These are phyloP conservation scores for Platygyra sinensis DNA, from an alignment of 64 coral and sea anemone species.

Conservation along the genomic window DNA sequence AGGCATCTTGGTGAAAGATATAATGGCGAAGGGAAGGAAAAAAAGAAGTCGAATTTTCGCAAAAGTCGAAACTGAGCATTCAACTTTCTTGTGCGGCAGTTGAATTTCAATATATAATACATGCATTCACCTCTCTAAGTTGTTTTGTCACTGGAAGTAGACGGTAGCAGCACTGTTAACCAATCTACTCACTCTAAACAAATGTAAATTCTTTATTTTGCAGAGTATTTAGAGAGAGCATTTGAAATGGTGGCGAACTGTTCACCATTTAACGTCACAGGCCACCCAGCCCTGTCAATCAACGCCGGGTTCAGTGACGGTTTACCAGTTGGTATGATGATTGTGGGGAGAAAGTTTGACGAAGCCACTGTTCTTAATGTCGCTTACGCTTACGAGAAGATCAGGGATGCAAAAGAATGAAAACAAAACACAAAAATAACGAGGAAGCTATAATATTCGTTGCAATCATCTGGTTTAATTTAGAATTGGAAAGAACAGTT, in stretches of 20 bases:
- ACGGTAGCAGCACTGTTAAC: neutral
- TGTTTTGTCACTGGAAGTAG: too few relatives aligned
- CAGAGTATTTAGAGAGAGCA: conserved; percentile 38
- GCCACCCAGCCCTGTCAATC: conserved; percentile 45
- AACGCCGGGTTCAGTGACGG: too few relatives aligned
- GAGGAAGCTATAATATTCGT: too few relatives aligned
- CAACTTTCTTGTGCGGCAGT: too few relatives aligned
- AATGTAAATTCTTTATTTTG: neutral
- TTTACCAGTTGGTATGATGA: too few relatives aligned
- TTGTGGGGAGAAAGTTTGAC: conserved; percentile 66
- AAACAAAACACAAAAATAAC: too few relatives aligned
- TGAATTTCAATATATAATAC: neutral
- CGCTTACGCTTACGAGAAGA: conserved; percentile 71
- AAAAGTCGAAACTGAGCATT: too few relatives aligned
- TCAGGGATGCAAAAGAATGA: conserved; percentile 27
- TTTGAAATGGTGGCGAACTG: conserved; percentile 8
- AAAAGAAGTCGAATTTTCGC: too few relatives aligned
- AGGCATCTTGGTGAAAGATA: neutral
- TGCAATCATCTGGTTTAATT: too few relatives aligned
- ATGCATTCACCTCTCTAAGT: neutral
- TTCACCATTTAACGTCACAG: conserved; percentile 50
- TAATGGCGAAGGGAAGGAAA: too few relatives aligned
- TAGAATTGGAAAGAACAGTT: too few relatives aligned
- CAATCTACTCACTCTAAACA: neutral
- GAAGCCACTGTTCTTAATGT: conserved; percentile 76